phyloP scores from a whole-genome alignment of 2,113 vertebrate genomes.

The Cairina moschata region DNA sequence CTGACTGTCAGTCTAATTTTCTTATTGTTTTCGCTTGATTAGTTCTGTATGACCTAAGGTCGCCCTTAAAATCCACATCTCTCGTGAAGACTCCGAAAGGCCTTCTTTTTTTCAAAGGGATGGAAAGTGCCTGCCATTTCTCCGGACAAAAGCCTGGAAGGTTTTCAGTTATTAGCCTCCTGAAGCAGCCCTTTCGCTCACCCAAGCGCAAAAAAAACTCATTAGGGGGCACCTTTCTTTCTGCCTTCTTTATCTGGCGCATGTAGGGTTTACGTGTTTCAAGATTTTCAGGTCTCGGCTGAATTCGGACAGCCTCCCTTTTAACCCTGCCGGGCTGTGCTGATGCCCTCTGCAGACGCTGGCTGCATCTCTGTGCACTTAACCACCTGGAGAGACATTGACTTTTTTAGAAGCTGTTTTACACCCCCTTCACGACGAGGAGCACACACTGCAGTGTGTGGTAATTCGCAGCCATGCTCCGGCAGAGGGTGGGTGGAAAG shows the following conservation, averaged over 20 bases:
- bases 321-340: constrained; percentile 34
- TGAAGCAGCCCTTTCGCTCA: constrained; percentile 83
- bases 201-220: constrained; percentile 90
- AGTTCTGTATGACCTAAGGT: constrained; percentile 88
- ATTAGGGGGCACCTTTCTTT: constrained; percentile 86
- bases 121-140: constrained; percentile 82
- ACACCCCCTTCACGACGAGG: neutral
- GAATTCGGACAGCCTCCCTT: constrained; percentile 49
- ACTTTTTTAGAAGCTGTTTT: neutral
- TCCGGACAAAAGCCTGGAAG: constrained; percentile 84
- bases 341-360: neutral
- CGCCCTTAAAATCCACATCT: constrained; percentile 87
- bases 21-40: constrained; percentile 88
- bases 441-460: neutral
- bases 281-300: constrained; percentile 78
- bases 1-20: constrained; percentile 86
- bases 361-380: neutral
- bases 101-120: constrained; percentile 79
- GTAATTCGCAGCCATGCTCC: neutral
- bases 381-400: neutral
- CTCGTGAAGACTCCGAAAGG: constrained; percentile 81
- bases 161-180: constrained; percentile 76
- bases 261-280: constrained; percentile 77
- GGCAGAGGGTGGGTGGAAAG: rapidly evolving
- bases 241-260: constrained; percentile 73